Evolutionary conservation across 2,888 invertebrate species (phyloP), one percentile per base, ranked within the genome.

Genomic region (Eupithecia subfuscata): DNA sequence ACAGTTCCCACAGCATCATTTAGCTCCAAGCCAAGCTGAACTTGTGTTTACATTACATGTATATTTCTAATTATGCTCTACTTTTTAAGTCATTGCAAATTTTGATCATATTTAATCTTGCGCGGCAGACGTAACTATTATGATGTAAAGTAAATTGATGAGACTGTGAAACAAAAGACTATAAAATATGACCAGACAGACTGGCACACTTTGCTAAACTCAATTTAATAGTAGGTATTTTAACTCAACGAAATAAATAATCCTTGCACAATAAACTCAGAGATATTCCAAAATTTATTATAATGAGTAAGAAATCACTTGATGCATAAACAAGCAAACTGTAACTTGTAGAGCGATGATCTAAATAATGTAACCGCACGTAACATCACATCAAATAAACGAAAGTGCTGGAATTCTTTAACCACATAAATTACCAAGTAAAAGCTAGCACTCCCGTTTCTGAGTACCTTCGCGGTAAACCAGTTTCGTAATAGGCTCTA

Each of bases 361-460:
- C n/a, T 22, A 67, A 43, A 68, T 43, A 22, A 82, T 81, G 81
- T 79, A 83, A 87, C 85, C 84, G 81, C 85, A 87, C 82, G 84
- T 87, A 87, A 79, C 75, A 87, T 83, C 43, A 77, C 75, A 87
- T 83, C 68, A 25, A 68, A 68, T 68, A 68, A 68, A 84, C 86
- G 86, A 88, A 87, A 88, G 87, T 84, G 86, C 79, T 83, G 87
- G 88, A 86, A 86, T 88, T 82, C 87, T 82, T 84, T 85, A 90
- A 92, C 89, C 88, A 89, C 90, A 91, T 89, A 89, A 87, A 91
- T 90, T 89, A 89, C 79, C 70, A 84, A 92, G 94, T 94, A 94
- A 95, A 94, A 95, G 94, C 88, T 87, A 87, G 87, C 87, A 88
- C 86, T 93, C 91, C 91, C 88, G 87, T 91, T 87, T 87, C 86